Conservation (phyloP, 1,140 invertebrate genomes). For the Helicorthomorpha holstii region DNA sequence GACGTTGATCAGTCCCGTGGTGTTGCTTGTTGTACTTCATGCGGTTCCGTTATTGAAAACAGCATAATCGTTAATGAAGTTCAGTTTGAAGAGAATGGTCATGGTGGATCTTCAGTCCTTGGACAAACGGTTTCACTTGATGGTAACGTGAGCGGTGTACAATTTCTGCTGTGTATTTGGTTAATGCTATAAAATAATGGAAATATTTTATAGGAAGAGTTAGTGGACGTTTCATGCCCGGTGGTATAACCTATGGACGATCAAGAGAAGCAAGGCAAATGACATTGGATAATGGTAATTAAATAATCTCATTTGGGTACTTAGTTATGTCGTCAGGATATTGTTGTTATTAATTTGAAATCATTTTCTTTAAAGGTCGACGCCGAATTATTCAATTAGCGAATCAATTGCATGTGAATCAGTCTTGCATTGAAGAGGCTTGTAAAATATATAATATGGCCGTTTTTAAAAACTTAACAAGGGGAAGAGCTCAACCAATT, state of each 20-base stretch:
- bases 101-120: conserved; percentile 67
- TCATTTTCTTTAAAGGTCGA: conserved; percentile 22
- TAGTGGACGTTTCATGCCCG: too few relatives aligned
- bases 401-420: conserved; percentile 59
- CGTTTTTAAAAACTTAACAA: conserved; percentile 52
- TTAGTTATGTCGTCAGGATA: neutral
- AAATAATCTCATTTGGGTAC: neutral
- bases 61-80: conserved; percentile 92
- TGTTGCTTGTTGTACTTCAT: conserved; percentile 88
- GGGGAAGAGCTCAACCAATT: conserved; percentile 74
- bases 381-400: conserved; percentile 59
- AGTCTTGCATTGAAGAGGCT: conserved; percentile 80
- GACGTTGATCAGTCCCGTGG: conserved; percentile 81
- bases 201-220: too few relatives aligned
- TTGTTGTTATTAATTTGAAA: neutral
- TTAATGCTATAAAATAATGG: too few relatives aligned
- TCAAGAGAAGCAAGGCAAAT: conserved; percentile 77
- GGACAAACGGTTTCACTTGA: conserved; percentile 86
- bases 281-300: conserved; percentile 63
- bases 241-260: too few relatives aligned
- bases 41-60: conserved; percentile 89
- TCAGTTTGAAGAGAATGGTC: conserved; percentile 82
- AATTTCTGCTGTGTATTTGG: too few relatives aligned
- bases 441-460: conserved; percentile 97
- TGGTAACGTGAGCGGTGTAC: too few relatives aligned